These are phyloP conservation scores for Paramacrobiotus metropolitanus DNA, from an alignment of 1,140 invertebrate genomes.

Conservation along the genomic window DNA sequence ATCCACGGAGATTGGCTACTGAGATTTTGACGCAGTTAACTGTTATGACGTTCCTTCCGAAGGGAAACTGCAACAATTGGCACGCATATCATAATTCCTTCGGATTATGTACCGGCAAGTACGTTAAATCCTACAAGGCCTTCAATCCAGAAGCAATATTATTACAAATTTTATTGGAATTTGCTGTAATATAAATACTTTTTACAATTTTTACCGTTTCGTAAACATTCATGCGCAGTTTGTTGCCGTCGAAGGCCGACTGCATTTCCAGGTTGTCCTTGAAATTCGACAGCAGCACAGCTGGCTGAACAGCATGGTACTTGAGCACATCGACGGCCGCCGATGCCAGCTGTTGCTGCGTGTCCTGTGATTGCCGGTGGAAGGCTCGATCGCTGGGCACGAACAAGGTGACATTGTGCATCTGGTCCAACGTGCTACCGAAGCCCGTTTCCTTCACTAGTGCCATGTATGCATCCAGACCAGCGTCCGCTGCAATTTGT, in stretches of 20 bases:
- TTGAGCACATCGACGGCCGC: slow-evolving; percentile 25
- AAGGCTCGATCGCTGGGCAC: slow-evolving; percentile 28
- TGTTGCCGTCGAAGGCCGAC: slow-evolving; percentile 22
- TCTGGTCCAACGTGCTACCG: slow-evolving; percentile 19
- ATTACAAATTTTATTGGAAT: no score
- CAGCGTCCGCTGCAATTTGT: slow-evolving; percentile 17
- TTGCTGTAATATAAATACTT: no score
- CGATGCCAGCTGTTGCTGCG: slow-evolving; percentile 5
- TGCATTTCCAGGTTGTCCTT: slow-evolving; percentile 26
- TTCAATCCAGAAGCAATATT: no score
- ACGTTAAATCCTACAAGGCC: no score
- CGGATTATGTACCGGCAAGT: no score
- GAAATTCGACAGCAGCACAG: slow-evolving; percentile 27
- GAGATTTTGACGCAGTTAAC: background rate
- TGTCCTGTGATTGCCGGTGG: slow-evolving; percentile 16
- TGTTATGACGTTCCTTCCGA: background rate
- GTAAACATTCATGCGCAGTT: slow-evolving; percentile 31
- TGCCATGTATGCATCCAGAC: slow-evolving; percentile 23
- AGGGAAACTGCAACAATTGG: no score
- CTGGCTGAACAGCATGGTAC: slow-evolving; percentile 31
- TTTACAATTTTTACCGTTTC: slow-evolving; percentile 19
- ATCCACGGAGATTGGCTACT: slow-evolving; percentile 16
- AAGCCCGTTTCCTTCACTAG: slow-evolving; percentile 23
- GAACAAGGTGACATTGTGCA: slow-evolving; percentile 29
- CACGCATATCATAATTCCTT: no score